A percentile compares a stretch with the other conserved stretches of the same genome.
phyloP scores from a whole-genome alignment of 2,888 invertebrate genomes.

The Drosophila melanosoma region DNA sequence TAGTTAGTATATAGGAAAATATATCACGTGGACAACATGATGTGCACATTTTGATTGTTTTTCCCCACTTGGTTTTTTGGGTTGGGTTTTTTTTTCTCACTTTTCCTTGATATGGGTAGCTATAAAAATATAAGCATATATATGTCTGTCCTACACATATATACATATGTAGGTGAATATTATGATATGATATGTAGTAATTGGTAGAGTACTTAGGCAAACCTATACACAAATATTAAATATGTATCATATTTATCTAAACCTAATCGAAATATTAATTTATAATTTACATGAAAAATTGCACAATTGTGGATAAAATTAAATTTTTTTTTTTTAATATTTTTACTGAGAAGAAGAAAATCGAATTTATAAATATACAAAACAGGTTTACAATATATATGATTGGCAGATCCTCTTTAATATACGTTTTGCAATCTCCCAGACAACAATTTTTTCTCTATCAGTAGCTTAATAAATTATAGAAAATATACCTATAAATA shows the following conservation, averaged over 20 bases:
- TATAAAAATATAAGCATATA: neutral
- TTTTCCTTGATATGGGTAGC: neutral
- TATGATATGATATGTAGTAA: neutral
- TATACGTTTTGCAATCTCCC: neutral
- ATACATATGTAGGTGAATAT: too few species aligned
- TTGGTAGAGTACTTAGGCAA: neutral
- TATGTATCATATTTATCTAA: neutral
- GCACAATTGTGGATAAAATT: neutral
- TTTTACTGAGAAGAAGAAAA: neutral
- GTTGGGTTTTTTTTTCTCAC: neutral
- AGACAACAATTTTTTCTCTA: neutral
- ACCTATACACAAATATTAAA: neutral
- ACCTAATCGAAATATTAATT: too few species aligned
- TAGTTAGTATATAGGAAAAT: neutral
- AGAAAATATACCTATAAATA: neutral
- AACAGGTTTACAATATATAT: neutral
- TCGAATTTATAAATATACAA: neutral
- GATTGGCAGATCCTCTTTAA: neutral
- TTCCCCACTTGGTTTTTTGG: constrained; percentile 23
- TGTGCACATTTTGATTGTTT: constrained; percentile 47
- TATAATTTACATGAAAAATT: too few species aligned
- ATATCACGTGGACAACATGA: constrained; percentile 52
- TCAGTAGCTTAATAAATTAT: neutral
- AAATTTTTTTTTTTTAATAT: neutral
- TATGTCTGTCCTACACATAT: neutral